These are phyloP conservation scores for Psittacula cyanocephala DNA, from an alignment of 2,113 vertebrate genomes.

Conservation along the genomic window DNA sequence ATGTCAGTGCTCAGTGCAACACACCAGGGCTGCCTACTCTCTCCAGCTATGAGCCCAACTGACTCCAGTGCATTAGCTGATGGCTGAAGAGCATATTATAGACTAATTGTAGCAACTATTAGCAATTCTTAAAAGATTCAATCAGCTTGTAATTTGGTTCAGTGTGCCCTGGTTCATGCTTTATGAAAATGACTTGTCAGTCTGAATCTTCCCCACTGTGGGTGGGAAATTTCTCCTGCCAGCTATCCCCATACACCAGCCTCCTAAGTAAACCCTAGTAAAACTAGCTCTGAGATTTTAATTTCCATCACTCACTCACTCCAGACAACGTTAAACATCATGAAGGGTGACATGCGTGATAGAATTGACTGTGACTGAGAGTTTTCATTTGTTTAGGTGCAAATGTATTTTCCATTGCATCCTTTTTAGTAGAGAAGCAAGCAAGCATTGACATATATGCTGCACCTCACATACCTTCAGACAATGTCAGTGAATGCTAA, in stretches of 20 bases:
- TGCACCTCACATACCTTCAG: background rate
- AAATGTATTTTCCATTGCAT: constrained; percentile 9
- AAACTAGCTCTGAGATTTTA: constrained; percentile 35
- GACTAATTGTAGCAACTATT: background rate
- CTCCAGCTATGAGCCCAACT: background rate
- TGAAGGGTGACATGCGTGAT: background rate
- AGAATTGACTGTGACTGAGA: background rate
- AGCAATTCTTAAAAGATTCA: background rate
- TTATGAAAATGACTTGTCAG: background rate
- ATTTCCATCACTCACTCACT: constrained; percentile 39
- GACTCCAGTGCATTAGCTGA: background rate
- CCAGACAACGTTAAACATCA: constrained; percentile 12
- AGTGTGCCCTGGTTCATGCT: background rate
- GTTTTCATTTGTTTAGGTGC: constrained; percentile 35
- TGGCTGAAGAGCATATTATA: background rate
- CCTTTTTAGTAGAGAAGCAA: background rate
- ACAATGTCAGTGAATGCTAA: background rate
- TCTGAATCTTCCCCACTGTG: background rate
- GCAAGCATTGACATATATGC: background rate
- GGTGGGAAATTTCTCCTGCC: constrained; percentile 15
- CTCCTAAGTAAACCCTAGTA: constrained; percentile 21
- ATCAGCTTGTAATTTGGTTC: constrained; percentile 16
- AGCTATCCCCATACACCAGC: background rate
- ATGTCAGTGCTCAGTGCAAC: background rate
- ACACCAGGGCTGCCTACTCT: background rate